Percentiles rank a stretch among this genome's conserved stretches.
These are phyloP conservation scores for Danaus melanippus DNA, from an alignment of 1,140 invertebrate genomes.

Conservation along the genomic window DNA sequence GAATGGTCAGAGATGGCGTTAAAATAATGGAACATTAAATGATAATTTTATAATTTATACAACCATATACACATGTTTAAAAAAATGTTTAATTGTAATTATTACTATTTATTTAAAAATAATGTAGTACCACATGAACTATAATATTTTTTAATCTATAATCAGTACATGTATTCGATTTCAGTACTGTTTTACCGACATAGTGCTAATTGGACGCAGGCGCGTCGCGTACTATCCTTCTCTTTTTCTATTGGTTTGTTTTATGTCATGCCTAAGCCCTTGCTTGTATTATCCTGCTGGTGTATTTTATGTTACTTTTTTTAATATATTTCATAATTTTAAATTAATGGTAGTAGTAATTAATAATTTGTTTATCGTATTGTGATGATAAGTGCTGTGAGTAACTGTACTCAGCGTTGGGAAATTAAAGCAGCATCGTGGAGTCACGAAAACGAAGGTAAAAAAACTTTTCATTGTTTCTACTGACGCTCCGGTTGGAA, in stretches of 20 bases:
- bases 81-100: neutral
- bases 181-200: slow-evolving; percentile 52
- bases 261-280: slow-evolving; percentile 64
- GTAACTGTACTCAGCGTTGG: slow-evolving; percentile 66
- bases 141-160: neutral
- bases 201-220: slow-evolving; percentile 48
- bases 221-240: slow-evolving; percentile 51
- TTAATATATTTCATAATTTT: slow-evolving; percentile 36
- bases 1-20: neutral
- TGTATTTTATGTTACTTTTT: slow-evolving; percentile 60
- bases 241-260: slow-evolving; percentile 68
- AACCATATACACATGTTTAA: neutral
- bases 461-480: slow-evolving; percentile 68
- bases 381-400: slow-evolving; percentile 72
- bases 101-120: too few species aligned
- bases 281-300: slow-evolving; percentile 60
- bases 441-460: slow-evolving; percentile 72
- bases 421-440: slow-evolving; percentile 70
- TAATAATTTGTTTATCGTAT: slow-evolving; percentile 55
- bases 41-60: slow-evolving; percentile 3
- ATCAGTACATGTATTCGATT: slow-evolving; percentile 12
- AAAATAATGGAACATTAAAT: slow-evolving; percentile 6
- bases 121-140: too few species aligned
- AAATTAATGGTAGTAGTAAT: slow-evolving; percentile 58
- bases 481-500: slow-evolving; percentile 45